Evolutionary conservation across 2,113 vertebrate genomes (phyloP).

Genomic region (Alces alces): DNA sequence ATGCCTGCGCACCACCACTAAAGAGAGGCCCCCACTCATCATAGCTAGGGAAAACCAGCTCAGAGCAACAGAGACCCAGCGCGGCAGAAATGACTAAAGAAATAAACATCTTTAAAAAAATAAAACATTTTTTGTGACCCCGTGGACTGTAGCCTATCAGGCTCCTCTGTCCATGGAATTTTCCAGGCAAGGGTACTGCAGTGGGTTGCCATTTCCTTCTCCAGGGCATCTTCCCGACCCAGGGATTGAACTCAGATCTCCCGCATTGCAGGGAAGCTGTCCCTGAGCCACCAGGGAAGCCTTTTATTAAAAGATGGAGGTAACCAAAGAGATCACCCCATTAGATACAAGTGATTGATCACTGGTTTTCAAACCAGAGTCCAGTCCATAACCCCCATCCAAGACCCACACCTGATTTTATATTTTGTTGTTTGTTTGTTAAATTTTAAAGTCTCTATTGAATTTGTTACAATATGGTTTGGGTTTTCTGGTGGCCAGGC

Average conservation of each 20-base stretch:
- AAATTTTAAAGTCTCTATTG: neutral
- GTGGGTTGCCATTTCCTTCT: neutral
- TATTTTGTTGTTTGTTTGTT: neutral
- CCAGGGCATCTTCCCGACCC: neutral
- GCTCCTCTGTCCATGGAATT: neutral
- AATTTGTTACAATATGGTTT: neutral
- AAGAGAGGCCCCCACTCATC: neutral
- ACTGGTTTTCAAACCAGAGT: neutral
- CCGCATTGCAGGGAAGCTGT: neutral
- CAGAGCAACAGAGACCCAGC: neutral
- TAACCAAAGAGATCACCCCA: neutral
- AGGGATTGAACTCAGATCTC: neutral
- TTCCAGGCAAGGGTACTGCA: neutral
- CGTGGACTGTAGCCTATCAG: neutral
- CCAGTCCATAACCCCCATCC: neutral
- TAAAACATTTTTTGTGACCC: neutral
- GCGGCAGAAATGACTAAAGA: neutral
- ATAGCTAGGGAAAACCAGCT: rapidly evolving
- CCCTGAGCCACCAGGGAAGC: neutral
- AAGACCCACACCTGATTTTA: neutral
- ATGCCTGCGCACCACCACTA: neutral
- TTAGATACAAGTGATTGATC: neutral
- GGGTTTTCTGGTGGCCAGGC: neutral
- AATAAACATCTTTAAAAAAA: neutral
- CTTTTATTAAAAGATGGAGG: neutral